Conservation (phyloP, 2,113 vertebrate species). For the Aegypius monachus region DNA sequence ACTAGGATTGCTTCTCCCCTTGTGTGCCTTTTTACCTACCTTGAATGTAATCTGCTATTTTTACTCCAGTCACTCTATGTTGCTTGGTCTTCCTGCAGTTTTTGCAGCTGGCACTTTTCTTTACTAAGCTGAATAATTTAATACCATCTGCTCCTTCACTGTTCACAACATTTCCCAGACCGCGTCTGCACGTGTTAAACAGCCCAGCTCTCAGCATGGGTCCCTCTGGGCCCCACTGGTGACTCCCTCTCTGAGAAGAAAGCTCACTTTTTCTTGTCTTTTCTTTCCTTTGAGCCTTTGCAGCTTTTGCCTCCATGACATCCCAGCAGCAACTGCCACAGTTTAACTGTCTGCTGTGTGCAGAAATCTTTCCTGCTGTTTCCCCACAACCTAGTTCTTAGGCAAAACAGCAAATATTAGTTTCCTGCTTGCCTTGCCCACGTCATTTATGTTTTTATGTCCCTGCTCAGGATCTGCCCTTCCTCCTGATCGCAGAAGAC, state of each 20-base stretch:
- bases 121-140: neutral
- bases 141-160: neutral
- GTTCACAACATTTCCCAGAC: neutral
- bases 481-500: neutral
- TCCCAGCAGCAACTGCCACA: neutral
- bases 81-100: neutral
- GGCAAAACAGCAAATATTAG: rapidly evolving
- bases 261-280: neutral
- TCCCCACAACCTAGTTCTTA: neutral
- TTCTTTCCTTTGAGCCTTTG: neutral
- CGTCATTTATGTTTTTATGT: neutral
- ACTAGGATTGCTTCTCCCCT: rapidly evolving
- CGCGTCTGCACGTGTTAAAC: rapidly evolving
- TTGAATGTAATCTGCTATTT: no score
- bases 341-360: neutral
- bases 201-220: neutral
- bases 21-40: neutral
- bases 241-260: neutral
- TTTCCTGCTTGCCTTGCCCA: neutral
- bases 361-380: neutral
- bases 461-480: no score
- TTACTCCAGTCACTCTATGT: rapidly evolving
- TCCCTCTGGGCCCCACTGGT: neutral
- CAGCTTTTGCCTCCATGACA: neutral
- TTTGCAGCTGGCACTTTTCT: neutral